A percentile compares a stretch with the other conserved stretches of the same genome.
Conservation (phyloP, 2,113 vertebrate species). For the Sinocyclocheilus maitianheensis region DNA sequence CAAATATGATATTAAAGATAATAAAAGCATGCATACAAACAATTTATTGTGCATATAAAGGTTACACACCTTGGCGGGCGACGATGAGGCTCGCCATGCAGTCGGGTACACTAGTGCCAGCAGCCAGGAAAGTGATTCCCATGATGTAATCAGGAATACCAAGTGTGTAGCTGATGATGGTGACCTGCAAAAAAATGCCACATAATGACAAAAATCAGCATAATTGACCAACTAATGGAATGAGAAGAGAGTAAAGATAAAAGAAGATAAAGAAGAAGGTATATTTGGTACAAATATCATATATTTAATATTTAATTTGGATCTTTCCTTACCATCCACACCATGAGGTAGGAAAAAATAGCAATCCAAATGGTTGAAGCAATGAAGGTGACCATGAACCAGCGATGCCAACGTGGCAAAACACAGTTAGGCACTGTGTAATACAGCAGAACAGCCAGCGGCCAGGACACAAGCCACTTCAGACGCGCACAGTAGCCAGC, state of each 20-base stretch:
- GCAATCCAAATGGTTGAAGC: slow-evolving; percentile 81
- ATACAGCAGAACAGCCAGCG: slow-evolving; percentile 77
- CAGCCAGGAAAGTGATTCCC: slow-evolving; percentile 82
- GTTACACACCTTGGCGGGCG: slow-evolving; percentile 75
- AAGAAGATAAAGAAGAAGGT: too few species aligned
- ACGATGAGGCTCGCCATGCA: slow-evolving; percentile 84
- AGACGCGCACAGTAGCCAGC: slow-evolving; percentile 67
- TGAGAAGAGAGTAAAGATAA: not conserved
- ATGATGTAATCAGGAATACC: slow-evolving; percentile 83
- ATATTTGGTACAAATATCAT: too few species aligned
- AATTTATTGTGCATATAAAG: not conserved
- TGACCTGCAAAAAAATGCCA: slow-evolving; percentile 68
- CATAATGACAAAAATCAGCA: not conserved
- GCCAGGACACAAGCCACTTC: slow-evolving; percentile 80
- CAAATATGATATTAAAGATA: not conserved
- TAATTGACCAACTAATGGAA: not conserved
- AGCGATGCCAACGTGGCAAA: slow-evolving; percentile 79
- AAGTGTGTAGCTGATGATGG: slow-evolving; percentile 78
- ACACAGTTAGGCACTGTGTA: slow-evolving; percentile 80
- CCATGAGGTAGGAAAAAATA: slow-evolving; percentile 83
- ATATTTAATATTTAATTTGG: not conserved
- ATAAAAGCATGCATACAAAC: not conserved
- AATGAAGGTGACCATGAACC: slow-evolving; percentile 80
- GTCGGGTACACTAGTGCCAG: slow-evolving; percentile 81
- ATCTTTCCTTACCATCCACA: slow-evolving; percentile 80